A percentile compares a stretch with the other conserved stretches of the same genome.
Conservation (phyloP, 1,140 invertebrate genomes). For the Sitobion miscanthi region DNA sequence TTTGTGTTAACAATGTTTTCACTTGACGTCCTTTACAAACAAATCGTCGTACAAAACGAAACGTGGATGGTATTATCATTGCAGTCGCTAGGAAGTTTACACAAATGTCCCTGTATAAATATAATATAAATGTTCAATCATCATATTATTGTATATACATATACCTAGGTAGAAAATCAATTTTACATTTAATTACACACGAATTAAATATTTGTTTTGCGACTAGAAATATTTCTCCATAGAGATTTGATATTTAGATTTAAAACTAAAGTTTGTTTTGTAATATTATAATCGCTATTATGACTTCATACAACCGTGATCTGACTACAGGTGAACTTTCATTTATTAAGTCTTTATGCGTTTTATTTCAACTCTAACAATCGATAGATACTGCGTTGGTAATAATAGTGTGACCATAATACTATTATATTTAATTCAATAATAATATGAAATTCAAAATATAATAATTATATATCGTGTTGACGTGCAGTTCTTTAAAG, state of each 20-base stretch:
- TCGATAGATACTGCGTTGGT: too few relatives aligned
- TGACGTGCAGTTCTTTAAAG: neutral
- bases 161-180: neutral
- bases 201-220: too few relatives aligned
- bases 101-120: neutral
- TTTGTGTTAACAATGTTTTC: slow-evolving; percentile 34
- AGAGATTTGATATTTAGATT: neutral
- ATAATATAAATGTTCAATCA: neutral
- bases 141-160: neutral
- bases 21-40: slow-evolving; percentile 4
- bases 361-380: neutral
- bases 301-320: neutral
- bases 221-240: neutral
- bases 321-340: neutral
- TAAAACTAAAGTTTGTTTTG: neutral
- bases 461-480: neutral
- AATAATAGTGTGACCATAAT: neutral
- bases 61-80: neutral
- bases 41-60: neutral
- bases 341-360: neutral
- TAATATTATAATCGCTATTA: neutral
- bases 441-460: neutral
- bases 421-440: neutral
- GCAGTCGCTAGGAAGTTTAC: neutral
- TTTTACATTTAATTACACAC: neutral